These are phyloP conservation scores for Columba janthina DNA, from an alignment of 2,113 vertebrate species.

Conservation along the genomic window DNA sequence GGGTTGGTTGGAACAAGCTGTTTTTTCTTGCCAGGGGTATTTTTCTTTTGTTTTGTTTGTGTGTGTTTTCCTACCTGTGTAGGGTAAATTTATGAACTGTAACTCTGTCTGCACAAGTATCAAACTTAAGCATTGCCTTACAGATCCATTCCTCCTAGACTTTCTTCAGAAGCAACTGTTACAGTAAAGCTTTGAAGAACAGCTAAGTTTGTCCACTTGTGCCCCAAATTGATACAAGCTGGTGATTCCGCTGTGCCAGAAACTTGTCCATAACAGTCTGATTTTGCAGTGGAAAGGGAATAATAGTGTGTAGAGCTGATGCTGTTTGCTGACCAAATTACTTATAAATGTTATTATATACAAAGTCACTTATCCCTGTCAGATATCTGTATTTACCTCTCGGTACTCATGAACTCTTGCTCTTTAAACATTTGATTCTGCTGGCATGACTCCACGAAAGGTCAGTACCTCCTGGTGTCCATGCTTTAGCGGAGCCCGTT, in stretches of 20 bases:
- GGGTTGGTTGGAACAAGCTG: not conserved
- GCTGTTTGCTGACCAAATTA: not conserved
- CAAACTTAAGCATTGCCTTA: not conserved
- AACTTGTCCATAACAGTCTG: not conserved
- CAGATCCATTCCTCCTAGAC: not conserved
- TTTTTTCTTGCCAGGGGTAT: not conserved
- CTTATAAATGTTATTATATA: accelerated
- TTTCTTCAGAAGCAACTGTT: not conserved
- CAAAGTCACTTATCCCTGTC: not conserved
- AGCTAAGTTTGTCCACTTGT: not conserved
- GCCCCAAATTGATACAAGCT: not conserved
- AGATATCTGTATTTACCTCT: not conserved
- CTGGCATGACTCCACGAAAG: not conserved
- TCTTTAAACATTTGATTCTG: not conserved
- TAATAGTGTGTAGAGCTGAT: not conserved
- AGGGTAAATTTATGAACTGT: not conserved
- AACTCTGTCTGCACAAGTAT: not conserved
- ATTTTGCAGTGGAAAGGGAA: not conserved
- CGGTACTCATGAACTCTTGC: not conserved
- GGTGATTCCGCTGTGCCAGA: not conserved
- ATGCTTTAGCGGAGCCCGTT: not conserved
- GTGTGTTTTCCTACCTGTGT: not conserved
- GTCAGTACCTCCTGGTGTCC: not conserved
- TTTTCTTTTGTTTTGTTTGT: not conserved
- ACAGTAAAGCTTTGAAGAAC: not conserved